Base-by-base conservation (phyloP, 2,888 invertebrate species). In the Achlya flavicornis region DNA sequence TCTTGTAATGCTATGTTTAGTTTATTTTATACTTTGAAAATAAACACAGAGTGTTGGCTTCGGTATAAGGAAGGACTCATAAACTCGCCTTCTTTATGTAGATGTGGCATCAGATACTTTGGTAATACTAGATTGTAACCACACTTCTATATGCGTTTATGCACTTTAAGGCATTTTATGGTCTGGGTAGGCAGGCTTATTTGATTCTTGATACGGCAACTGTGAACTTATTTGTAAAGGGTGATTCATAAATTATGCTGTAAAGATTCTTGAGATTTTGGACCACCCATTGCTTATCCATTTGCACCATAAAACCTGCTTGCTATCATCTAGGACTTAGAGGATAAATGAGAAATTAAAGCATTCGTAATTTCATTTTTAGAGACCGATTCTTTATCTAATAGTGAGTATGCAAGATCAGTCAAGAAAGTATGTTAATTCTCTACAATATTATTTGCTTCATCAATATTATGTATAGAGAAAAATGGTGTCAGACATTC, bases 1-100 rank as follows among this genome's bases (percentile, higher is more conserved):
- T 60, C 19, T 60, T n/a, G 43, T 41, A 16, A 16, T 38, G 60
- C 43, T 26, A 10, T 1, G 12, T 38, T 41, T 60, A 60, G 41
- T 43, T 60, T 60, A 60, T 33, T 16, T 60, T 16, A n/a, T 26
- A 41, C n/a, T 60, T 60, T 41, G 41, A 43, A 43, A 60, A 60
- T 60, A 60, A 60, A 41, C 26, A 10, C 3, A 2, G 53, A 53
- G 19, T 19, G 53, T 53, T 53, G 19, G 53, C 19, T 53, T 6
- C 10, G n/a, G 53, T 7, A 53, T 19, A 19, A 53, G 53, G 48
- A 48, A 48, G 48, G 19, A 53, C 19, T 19, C 53, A 53, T 53
- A 53, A 53, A 53, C 53, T 19, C 10, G 19, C 10, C 19, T 11
- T 41, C 5, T 38, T 16, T 59, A 35, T 59, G 58, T 35, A 16